Evolutionary conservation across 2,113 vertebrate species (phyloP), one percentile per base, ranked within the genome.

Genomic region (Cepphus grylle): DNA sequence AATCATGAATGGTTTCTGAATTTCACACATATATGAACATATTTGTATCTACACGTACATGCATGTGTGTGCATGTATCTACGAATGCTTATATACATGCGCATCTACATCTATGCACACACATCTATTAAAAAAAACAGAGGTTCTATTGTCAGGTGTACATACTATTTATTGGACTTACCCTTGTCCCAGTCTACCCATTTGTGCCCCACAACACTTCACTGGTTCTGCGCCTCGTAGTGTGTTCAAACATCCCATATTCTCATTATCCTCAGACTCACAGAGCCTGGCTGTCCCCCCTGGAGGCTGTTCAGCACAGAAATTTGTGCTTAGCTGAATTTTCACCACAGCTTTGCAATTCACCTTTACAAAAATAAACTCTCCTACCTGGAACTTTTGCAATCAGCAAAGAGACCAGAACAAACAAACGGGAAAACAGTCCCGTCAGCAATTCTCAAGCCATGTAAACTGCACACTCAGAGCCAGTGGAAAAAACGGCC

Each of bases 351-450:
- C 95, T 97, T 34, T 95, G 92, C 96, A 97, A 91, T 97, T 94
- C 95, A 96, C 94, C 94, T 96, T 95, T 95, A 97, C 93, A 97
- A 97, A 97, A 97, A 94, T 96, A 97, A 97, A 96, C 96, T 94
- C 91, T 94, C 91, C 63, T 95, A 92, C 58, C 69, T 90, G 83
- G 88, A 95, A 95, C 90, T 96, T 92, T 82, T 80, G 83, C 94
- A 96, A 97, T 95, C 96, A 95, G 96, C 93, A 95, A 73, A 87
- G 96, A 97, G 94, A 83, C 83, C 78, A 93, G 95, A 96, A 95
- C 94, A 96, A 97, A 96, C 97, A 95, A 96, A 96, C 4, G 21
- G 79, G 42, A 84, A 95, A 97, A 93, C 83, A 83, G 94, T 30
- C 80, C 78, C 0, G 17, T 97, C 97, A 97, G 96, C 96, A 0